Base-by-base conservation (phyloP, 2,888 invertebrate species). In the Dasysyrphus tricinctus region DNA sequence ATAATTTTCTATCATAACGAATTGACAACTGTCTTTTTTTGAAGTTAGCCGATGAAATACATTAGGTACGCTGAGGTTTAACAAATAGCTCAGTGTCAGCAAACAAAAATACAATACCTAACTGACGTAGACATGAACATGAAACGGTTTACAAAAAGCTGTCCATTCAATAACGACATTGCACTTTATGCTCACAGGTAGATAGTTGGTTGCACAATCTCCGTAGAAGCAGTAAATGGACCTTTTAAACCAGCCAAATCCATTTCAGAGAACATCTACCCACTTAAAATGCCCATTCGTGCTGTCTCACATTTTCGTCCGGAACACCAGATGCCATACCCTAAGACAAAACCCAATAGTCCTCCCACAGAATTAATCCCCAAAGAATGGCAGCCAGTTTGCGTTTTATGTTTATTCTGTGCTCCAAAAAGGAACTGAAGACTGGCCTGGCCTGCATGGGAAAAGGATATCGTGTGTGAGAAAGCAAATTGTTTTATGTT, bases 401-500 rank as follows among this genome's bases (percentile, higher is more conserved):
- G 51, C 47, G 47, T 47, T 65, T 7, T 24, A 51, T 69, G 51
- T 69, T 69, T 69, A 19, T 37, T 69, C 37, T 51, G 5, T 69
- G 51, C 29, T 63, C 44, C 44, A 63, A 44, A 29, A 63, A 42
- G 12, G 19, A n/a, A 34, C 51, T n/a, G n/a, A n/a, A n/a, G n/a
- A n/a, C n/a, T 24, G 24, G 24, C 24, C 24, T 51, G 49, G 59
- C 19, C 49, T 37, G 16, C 24, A 51, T 19, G 37, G 19, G 8
- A 69, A n/a, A 37, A 69, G 51, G 51, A 24, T 69, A 69, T 24
- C 67, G 51, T 51, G 67, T n/a, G 24, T 34, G 37, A 69, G 67
- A 51, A 51, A 51, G 67, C 67, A 51, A 51, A 69, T 69, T 69
- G 67, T 69, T 69, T 69, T 69, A 69, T 69, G 67, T 37, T 51